A percentile compares a stretch with the other conserved stretches of the same genome.
Evolutionary conservation across 2,888 invertebrate species (phyloP).

Genomic region (Phortica magna): DNA sequence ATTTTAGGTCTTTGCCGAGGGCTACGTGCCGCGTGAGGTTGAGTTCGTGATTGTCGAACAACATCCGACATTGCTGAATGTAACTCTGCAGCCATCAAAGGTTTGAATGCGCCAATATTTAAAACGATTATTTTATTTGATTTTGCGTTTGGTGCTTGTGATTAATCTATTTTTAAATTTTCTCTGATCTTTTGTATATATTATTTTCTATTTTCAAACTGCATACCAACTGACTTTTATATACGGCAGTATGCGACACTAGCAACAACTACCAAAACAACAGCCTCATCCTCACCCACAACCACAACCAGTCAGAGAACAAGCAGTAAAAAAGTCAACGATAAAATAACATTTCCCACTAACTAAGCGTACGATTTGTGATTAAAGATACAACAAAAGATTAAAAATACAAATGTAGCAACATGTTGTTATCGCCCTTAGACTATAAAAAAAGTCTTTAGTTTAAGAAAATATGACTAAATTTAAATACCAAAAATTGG

Average conservation of each 20-base stretch:
- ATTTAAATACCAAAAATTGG: too few species aligned
- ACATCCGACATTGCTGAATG: conserved; percentile 90
- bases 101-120: conserved; percentile 78
- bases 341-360: conserved; percentile 53
- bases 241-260: conserved; percentile 27
- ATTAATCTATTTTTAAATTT: not conserved
- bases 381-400: not conserved
- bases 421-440: too few species aligned
- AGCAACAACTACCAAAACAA: conserved; percentile 28
- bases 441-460: too few species aligned
- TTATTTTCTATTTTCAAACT: not conserved
- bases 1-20: conserved; percentile 88
- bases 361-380: conserved; percentile 47
- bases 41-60: conserved; percentile 92
- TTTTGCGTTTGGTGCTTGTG: conserved; percentile 11
- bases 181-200: conserved; percentile 13
- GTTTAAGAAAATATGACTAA: too few species aligned
- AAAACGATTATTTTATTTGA: not conserved
- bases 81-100: conserved; percentile 87
- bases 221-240: not conserved
- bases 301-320: conserved; percentile 51
- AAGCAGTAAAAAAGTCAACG: conserved; percentile 51
- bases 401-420: too few species aligned
- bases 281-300: conserved; percentile 36
- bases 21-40: conserved; percentile 89